Evolutionary conservation across 2,113 vertebrate genomes (phyloP), one percentile per base, ranked within the genome.

Genomic region (Garra rufa): DNA sequence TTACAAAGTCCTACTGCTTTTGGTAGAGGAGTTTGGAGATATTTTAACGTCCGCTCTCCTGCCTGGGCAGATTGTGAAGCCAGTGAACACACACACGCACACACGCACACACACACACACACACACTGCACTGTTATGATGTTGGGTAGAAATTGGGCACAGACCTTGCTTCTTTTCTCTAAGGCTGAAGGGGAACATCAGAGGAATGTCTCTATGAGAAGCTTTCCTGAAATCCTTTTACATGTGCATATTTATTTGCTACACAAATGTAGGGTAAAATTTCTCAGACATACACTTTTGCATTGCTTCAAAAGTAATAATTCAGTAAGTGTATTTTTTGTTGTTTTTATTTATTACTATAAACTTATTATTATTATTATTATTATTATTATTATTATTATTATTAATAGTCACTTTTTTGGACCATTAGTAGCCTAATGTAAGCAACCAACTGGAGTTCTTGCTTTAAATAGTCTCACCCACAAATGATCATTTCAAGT

Each of bases 1-100:
- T 82, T 19, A 55, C 14, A 78, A 44, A 41, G 50, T 70, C 82
- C 57, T 17, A 52, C 57, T 17, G 73, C 44, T 83, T 83, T 74
- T 24, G 44, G 77, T 10, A 43, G 10, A 77, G 61, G 21, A 78
- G 83, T 30, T 80, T 85, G 1, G 26, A 50, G 46, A 75, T 75
- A 8, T 75, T 75, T 48, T 9, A 26, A 48, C 0, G 2, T 7
- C 30, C 19, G 14, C 21, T 28, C 6, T 74, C 44, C 24, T 48
- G 75, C 17, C 17, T 14, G 1, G 11, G 69, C 41, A 15, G 41
- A 71, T 24, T 71, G 70, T 73, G 11, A 24, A 73, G 41, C 70
- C 41, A 44, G 75, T 59, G 4, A 11, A 9, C 34, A 21, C 30
- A 21, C n/a, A 43, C 19, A n/a, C 3, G 14, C 24, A 59, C 55